phyloP scores from a whole-genome alignment of 2,113 vertebrate species.

The Eupsittula cactorum region DNA sequence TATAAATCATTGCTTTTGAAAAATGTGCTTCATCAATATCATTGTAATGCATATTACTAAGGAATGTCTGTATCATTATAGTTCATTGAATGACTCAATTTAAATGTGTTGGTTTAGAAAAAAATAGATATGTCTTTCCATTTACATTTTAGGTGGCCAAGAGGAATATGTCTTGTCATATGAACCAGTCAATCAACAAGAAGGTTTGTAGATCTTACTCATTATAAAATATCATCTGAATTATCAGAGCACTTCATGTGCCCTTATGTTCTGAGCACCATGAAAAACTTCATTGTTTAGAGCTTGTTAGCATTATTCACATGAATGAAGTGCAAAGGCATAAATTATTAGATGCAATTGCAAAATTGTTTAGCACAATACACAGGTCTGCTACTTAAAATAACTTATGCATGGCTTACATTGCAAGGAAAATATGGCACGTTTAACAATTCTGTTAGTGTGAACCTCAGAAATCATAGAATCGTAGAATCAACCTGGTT shows the following conservation, averaged over 20 bases:
- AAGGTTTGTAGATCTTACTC: conserved; percentile 81
- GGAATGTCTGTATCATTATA: not conserved
- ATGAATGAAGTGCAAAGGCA: not conserved
- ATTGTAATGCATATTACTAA: not conserved
- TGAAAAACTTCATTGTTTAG: not conserved
- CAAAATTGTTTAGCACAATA: not conserved
- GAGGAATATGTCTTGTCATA: conserved; percentile 97
- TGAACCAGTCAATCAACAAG: conserved; percentile 93
- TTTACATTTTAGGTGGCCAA: conserved; percentile 85
- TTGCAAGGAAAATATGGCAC: not conserved
- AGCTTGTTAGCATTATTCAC: not conserved
- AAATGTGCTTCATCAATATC: not conserved
- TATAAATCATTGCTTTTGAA: not conserved
- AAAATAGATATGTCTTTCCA: conserved; percentile 23
- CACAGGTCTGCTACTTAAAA: not conserved
- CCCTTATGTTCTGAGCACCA: not conserved
- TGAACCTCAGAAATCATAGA: not conserved
- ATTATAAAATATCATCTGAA: not conserved
- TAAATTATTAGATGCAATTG: not conserved
- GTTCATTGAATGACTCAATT: not conserved
- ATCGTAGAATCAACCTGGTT: too few relatives aligned
- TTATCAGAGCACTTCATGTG: not conserved
- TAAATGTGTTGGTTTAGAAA: not conserved
- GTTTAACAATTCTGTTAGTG: not conserved
- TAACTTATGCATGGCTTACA: not conserved